Evolutionary conservation across 2,797 vertebrate species (phyloP).

Genomic region (Numenius phaeopus): DNA sequence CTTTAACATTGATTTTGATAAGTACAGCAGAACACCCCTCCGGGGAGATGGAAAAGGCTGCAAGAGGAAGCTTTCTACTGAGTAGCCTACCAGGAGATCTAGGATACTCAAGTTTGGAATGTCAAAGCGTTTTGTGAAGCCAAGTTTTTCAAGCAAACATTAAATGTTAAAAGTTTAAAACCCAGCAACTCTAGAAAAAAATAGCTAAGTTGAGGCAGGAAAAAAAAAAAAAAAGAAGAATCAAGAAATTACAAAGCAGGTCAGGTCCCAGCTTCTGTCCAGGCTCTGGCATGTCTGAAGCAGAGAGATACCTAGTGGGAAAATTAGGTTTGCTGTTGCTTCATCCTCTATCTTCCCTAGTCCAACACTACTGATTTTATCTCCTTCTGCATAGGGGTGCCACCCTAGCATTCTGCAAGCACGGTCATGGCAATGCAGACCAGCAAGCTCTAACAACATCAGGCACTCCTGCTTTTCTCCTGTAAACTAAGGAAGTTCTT

Average conservation of each 20-base stretch:
- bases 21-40: slow-evolving; percentile 1
- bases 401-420: not conserved
- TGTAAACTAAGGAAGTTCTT: not conserved
- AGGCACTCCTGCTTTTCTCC: not conserved
- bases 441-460: not conserved
- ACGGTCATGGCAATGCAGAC: rapidly evolving
- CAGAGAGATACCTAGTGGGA: not conserved
- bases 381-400: not conserved
- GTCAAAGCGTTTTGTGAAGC: slow-evolving; percentile 11
- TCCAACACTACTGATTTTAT: not conserved
- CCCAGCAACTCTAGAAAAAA: not conserved
- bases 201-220: not conserved
- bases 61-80: not conserved
- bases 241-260: not conserved
- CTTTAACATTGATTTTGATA: slow-evolving; percentile 25
- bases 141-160: not conserved
- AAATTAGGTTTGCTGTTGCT: not conserved
- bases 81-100: not conserved
- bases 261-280: not conserved
- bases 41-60: not conserved
- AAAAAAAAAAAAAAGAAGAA: not conserved
- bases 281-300: not conserved
- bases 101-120: not conserved
- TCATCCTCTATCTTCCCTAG: not conserved
- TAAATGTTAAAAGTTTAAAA: not conserved